These are phyloP conservation scores for Volucella inflata DNA, from an alignment of 2,888 invertebrate species.

Conservation along the genomic window DNA sequence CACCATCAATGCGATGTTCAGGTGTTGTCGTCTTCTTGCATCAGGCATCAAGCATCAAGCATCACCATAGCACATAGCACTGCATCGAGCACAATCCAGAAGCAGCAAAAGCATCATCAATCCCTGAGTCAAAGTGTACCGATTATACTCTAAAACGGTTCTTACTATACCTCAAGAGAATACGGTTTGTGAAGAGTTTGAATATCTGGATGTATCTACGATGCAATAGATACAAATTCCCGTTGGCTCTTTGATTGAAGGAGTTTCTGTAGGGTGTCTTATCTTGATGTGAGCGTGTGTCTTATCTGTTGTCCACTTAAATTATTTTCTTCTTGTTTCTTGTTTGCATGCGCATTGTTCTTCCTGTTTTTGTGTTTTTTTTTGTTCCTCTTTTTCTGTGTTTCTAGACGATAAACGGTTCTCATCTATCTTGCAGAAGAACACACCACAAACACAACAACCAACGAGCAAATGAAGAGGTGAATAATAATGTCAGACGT, in stretches of 20 bases:
- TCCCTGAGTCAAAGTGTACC: slow-evolving; percentile 20
- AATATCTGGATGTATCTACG: slow-evolving; percentile 30
- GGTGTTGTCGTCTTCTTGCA: slow-evolving; percentile 17
- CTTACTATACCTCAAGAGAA: slow-evolving; percentile 10
- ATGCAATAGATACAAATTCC: slow-evolving; percentile 59
- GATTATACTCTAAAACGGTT: slow-evolving; percentile 35
- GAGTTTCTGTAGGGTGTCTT: slow-evolving; percentile 29
- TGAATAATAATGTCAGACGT: slow-evolving; percentile 71
- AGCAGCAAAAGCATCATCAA: slow-evolving; percentile 1
- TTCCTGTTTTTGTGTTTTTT: slow-evolving; percentile 49
- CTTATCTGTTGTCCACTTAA: slow-evolving; percentile 42
- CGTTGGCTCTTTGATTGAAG: slow-evolving; percentile 55
- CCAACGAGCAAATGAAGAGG: slow-evolving; percentile 77
- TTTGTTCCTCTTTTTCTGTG: slow-evolving; percentile 17
- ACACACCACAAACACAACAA: slow-evolving; percentile 78
- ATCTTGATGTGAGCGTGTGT: slow-evolving; percentile 34
- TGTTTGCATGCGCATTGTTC: slow-evolving; percentile 54
- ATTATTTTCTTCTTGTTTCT: slow-evolving; percentile 22
- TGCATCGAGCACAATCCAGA: not conserved
- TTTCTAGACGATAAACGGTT: slow-evolving; percentile 60
- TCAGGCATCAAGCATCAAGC: no score
- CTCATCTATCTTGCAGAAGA: slow-evolving; percentile 68
- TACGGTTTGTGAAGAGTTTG: slow-evolving; percentile 13
- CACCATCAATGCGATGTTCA: slow-evolving; percentile 38
- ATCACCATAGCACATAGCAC: no score